Evolutionary conservation across 2,113 vertebrate species (phyloP).

Genomic region (Prietella phreatophila): DNA sequence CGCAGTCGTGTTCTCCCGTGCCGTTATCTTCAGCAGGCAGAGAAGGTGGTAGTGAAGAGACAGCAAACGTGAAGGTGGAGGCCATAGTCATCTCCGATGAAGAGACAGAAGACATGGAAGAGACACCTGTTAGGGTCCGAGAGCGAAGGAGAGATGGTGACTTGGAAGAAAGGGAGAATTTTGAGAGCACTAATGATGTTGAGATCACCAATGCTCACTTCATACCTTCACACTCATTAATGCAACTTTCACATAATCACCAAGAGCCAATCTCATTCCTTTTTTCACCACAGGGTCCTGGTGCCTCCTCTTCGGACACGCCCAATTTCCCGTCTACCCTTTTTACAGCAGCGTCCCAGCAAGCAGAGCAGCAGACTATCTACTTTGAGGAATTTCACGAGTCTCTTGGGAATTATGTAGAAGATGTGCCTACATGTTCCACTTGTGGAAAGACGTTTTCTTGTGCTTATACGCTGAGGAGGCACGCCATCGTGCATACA

Average conservation of each 20-base stretch:
- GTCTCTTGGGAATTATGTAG: slow-evolving; percentile 77
- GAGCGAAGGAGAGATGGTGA: slow-evolving; percentile 58
- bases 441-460: slow-evolving; percentile 94
- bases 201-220: slow-evolving; percentile 66
- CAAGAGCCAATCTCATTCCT: slow-evolving; percentile 66
- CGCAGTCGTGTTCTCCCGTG: not conserved
- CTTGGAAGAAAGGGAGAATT: slow-evolving; percentile 63
- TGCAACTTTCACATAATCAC: slow-evolving; percentile 62
- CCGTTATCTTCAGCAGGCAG: slow-evolving; percentile 22
- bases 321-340: slow-evolving; percentile 24
- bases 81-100: slow-evolving; percentile 93
- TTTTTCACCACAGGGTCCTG: slow-evolving; percentile 60
- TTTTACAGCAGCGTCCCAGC: slow-evolving; percentile 55
- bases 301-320: slow-evolving; percentile 66
- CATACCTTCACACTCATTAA: slow-evolving; percentile 66
- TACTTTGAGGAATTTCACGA: slow-evolving; percentile 84
- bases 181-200: slow-evolving; percentile 67
- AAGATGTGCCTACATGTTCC: slow-evolving; percentile 87
- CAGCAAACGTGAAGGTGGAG: slow-evolving; percentile 81
- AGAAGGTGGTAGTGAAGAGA: slow-evolving; percentile 40
- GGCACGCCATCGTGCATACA: slow-evolving; percentile 91
- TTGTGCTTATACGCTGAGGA: slow-evolving; percentile 86
- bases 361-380: slow-evolving; percentile 66
- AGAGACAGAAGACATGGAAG: slow-evolving; percentile 72
- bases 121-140: slow-evolving; percentile 21